Evolutionary conservation across 1,140 invertebrate species (phyloP), one percentile per base, ranked within the genome.

Genomic region (Zaprionus nigranus): DNA sequence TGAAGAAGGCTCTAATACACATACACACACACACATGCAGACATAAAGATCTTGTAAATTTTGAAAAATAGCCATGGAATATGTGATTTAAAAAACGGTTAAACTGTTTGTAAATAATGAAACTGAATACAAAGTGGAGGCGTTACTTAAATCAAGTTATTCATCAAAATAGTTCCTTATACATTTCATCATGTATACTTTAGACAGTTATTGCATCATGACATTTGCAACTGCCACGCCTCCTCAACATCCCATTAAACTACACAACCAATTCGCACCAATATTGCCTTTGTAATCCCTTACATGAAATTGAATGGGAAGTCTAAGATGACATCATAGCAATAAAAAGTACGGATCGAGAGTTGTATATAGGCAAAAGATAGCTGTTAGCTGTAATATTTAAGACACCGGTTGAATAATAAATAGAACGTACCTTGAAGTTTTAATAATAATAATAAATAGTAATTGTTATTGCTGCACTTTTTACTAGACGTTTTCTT

Each of bases 341-440:
- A 34, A 7, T 36, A 69, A 58, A 56, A 24, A 53, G 17, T 5
- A 7, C 30, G 34, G 24, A 78, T 64, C 38, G 67, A 57, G 56
- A 65, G 63, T 76, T 84, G 81, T 77, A 84, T 38, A 80, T 84
- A 79, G 68, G 56, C 17, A 20, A 60, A 56, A 73, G 64, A 58
- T 81, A 84, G 66, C 49, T 67, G 58, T 76, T 81, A 84, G 67
- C 76, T 63, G 40, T 77, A 73, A 66, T 65, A 40, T 59, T 49
- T 84, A 79, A 86, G 71, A 70, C 69, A 72, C 53, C 49, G 69
- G 75, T 76, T 84, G 57, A 77, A 77, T 65, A 86, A 86, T 79
- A 65, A 76, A 75, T 64, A 69, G 56, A 65, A 74, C 60, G 59
- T 74, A 73, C 70, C 36, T 63, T 59, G 51, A 43, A 63, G 40